Conservation (phyloP, 2,113 vertebrate species). For the Chlamydotis undulata region DNA sequence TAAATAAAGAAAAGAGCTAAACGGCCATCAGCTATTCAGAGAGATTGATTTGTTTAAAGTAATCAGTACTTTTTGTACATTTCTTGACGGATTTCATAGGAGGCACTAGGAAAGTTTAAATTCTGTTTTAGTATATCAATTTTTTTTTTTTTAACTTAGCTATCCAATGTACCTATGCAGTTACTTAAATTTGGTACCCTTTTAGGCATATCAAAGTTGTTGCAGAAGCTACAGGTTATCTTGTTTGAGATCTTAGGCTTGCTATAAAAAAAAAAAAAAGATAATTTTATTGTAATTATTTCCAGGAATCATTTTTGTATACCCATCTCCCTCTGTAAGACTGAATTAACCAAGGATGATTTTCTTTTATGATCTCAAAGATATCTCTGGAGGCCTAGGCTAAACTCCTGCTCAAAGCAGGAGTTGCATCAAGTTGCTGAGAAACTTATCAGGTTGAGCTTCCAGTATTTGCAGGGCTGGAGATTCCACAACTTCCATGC, state of each 20-base stretch:
- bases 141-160: background rate
- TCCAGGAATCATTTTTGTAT: background rate
- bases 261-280: background rate
- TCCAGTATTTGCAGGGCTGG: background rate
- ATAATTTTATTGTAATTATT: background rate
- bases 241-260: background rate
- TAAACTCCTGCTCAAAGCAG: background rate
- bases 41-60: background rate
- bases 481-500: background rate
- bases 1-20: background rate
- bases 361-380: background rate
- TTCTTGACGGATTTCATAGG: background rate
- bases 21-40: background rate
- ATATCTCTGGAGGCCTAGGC: background rate
- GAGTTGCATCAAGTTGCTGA: background rate
- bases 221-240: background rate
- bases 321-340: background rate
- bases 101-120: background rate
- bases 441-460: background rate
- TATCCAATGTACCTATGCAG: background rate
- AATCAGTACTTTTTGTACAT: background rate
- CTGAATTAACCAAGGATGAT: background rate
- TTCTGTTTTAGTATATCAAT: background rate
- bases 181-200: background rate
- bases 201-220: background rate